A percentile compares a stretch with the other conserved stretches of the same genome.
Conservation (phyloP, 1,140 invertebrate species). For the Hypsibius dujardini region DNA sequence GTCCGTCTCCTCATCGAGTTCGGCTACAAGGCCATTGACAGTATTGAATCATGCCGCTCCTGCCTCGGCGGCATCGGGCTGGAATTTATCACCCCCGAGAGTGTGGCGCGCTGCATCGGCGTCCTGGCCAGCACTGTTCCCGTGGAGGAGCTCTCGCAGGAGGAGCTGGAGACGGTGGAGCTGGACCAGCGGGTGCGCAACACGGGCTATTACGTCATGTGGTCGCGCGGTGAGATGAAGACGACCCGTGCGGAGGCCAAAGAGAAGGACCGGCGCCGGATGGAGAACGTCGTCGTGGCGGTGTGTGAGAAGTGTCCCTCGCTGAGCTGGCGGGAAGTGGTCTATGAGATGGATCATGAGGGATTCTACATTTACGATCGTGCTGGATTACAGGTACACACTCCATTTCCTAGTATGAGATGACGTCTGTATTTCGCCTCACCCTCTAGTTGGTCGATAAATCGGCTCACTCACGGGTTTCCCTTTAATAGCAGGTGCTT, state of each 20-base stretch:
- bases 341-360: slow-evolving; percentile 67
- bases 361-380: slow-evolving; percentile 73
- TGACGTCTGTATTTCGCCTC: too few species aligned
- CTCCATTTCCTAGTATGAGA: slow-evolving; percentile 23
- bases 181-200: slow-evolving; percentile 17
- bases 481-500: too few species aligned
- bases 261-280: background rate
- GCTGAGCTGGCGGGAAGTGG: slow-evolving; percentile 77
- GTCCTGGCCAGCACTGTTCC: slow-evolving; percentile 37
- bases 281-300: slow-evolving; percentile 2
- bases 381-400: slow-evolving; percentile 22
- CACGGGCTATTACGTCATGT: slow-evolving; percentile 18
- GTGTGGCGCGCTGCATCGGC: slow-evolving; percentile 19
- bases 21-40: slow-evolving; percentile 18
- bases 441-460: too few species aligned
- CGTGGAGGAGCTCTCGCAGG: background rate
- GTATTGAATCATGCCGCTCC: slow-evolving; percentile 17
- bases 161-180: slow-evolving; percentile 9
- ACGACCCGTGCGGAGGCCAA: background rate
- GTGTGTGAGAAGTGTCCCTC: slow-evolving; percentile 28
- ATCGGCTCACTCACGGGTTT: too few species aligned
- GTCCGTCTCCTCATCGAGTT: slow-evolving; percentile 14
- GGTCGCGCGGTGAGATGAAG: slow-evolving; percentile 12
- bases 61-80: slow-evolving; percentile 6
- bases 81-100: slow-evolving; percentile 2